Conservation (phyloP, 2,888 invertebrate genomes). For the Nomada goodeniana region DNA sequence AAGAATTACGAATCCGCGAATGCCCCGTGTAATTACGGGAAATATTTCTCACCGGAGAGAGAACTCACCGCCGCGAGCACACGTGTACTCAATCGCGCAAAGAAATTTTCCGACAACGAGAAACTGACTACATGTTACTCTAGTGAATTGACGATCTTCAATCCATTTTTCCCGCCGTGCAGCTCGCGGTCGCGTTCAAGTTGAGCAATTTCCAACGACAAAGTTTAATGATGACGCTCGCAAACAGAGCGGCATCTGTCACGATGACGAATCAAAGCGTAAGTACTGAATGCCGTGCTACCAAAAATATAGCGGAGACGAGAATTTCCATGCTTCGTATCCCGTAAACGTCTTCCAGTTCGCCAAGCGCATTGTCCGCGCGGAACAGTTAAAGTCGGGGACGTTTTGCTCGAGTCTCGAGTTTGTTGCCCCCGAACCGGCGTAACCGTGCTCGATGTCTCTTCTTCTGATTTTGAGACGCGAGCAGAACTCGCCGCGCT, state of each 20-base stretch:
- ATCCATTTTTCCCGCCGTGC: too few relatives aligned
- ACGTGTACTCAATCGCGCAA: too few relatives aligned
- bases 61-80: too few relatives aligned
- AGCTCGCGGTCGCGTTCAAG: background rate
- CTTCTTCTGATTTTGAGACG: slow-evolving; percentile 58
- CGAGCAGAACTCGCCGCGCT: slow-evolving; percentile 31
- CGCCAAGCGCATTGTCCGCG: slow-evolving; percentile 46
- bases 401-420: slow-evolving; percentile 51
- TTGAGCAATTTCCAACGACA: slow-evolving; percentile 1
- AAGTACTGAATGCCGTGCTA: slow-evolving; percentile 14
- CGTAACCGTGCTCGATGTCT: slow-evolving; percentile 30
- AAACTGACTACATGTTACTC: too few relatives aligned
- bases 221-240: background rate
- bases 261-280: slow-evolving; percentile 5
- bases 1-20: too few relatives aligned
- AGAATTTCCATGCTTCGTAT: slow-evolving; percentile 58
- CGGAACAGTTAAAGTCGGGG: slow-evolving; percentile 46
- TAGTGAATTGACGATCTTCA: too few relatives aligned
- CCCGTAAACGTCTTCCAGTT: slow-evolving; percentile 32
- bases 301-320: slow-evolving; percentile 6
- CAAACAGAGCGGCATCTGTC: slow-evolving; percentile 17
- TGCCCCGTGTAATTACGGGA: too few relatives aligned
- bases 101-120: too few relatives aligned
- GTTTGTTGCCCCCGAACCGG: slow-evolving; percentile 60
- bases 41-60: too few relatives aligned